Percentiles rank a stretch among this genome's conserved stretches.
Evolutionary conservation across 2,797 vertebrate species (phyloP).

Genomic region (Hapalemur alaotrensis): DNA sequence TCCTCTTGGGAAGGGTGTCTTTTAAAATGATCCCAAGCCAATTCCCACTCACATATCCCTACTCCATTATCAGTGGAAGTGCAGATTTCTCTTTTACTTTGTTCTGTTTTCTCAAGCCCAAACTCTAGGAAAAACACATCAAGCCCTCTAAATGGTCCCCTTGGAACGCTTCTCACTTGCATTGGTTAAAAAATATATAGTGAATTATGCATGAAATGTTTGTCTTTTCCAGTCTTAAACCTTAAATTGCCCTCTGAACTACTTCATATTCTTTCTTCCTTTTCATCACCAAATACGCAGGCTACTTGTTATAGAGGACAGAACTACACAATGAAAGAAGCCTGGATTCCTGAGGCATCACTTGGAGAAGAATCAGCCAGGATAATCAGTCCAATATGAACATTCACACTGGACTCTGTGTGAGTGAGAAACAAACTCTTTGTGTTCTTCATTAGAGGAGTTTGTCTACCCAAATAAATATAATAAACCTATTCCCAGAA

Average conservation of each 20-base stretch:
- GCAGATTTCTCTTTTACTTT: neutral
- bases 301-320: neutral
- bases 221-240: neutral
- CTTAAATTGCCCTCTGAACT: neutral
- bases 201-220: neutral
- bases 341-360: neutral
- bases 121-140: neutral
- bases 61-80: neutral
- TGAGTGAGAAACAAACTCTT: neutral
- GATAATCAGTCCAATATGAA: neutral
- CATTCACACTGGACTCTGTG: neutral
- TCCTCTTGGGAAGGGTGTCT: neutral
- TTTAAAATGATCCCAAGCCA: neutral
- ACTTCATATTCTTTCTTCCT: neutral
- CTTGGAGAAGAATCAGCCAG: neutral
- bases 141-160: neutral
- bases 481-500: neutral
- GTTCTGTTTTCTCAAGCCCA: neutral
- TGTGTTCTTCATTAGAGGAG: neutral
- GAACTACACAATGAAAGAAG: neutral
- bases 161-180: neutral
- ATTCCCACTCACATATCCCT: neutral
- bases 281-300: neutral
- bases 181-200: neutral
- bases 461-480: neutral